Percentiles rank a stretch among this genome's conserved stretches.
Evolutionary conservation across 2,797 vertebrate genomes (phyloP).

Genomic region (Danio albolineatus): DNA sequence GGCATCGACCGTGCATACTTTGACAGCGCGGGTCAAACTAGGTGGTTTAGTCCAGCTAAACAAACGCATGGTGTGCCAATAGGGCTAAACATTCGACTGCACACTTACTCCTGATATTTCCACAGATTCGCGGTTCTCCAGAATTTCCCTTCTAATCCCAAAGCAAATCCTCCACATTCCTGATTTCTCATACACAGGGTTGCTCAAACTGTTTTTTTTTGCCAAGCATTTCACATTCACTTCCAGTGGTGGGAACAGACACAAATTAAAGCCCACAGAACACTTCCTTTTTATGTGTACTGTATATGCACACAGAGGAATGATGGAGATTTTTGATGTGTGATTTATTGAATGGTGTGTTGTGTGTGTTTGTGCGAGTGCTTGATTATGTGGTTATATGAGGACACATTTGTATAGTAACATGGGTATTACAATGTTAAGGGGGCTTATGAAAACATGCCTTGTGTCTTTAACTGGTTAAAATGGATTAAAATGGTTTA

Average conservation of each 20-base stretch:
- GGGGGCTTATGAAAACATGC: too few species aligned
- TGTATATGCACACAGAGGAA: too few species aligned
- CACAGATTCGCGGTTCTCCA: constrained; percentile 1
- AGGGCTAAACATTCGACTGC: constrained; percentile 20
- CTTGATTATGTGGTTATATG: too few species aligned
- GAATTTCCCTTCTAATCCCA: constrained; percentile 11
- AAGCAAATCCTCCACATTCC: constrained; percentile 35
- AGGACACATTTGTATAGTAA: too few species aligned
- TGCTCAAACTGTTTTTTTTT: constrained; percentile 10
- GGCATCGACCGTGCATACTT: constrained; percentile 62
- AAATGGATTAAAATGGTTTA: too few species aligned
- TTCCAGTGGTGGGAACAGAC: constrained; percentile 18
- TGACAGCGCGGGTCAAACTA: constrained; percentile 18
- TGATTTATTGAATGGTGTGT: too few species aligned
- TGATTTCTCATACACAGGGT: constrained; percentile 33
- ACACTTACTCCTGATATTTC: constrained; percentile 34
- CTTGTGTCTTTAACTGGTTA: too few species aligned
- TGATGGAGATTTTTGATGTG: too few species aligned
- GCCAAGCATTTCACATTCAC: constrained; percentile 3
- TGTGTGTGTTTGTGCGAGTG: too few species aligned
- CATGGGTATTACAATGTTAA: too few species aligned
- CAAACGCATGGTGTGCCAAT: constrained; percentile 16
- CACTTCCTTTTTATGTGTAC: too few species aligned
- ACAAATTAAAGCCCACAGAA: not conserved
- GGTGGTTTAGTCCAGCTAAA: constrained; percentile 16